Base-by-base conservation (phyloP, 64 coral and sea anemone genomes). In the Pocillopora damicornis region DNA sequence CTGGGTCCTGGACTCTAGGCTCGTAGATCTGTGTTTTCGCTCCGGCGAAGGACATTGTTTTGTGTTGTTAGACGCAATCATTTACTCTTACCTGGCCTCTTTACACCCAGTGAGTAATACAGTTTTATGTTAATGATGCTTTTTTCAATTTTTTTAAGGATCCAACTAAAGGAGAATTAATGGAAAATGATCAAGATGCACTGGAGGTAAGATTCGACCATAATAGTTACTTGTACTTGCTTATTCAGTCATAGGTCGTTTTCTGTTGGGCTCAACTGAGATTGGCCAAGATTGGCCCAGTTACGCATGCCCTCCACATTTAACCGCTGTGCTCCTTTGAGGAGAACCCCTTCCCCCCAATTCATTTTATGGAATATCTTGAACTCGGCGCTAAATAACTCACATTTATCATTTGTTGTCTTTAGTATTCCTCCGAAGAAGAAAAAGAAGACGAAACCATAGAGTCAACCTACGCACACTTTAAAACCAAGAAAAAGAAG, bases 401-500 rank as follows among this genome's bases (percentile, higher is more conserved):
- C n/a, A 71, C 20, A 11, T 23, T 69, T n/a, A 20, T 89, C 4
- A 9, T 69, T 16, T 15, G 13, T 86, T 78, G 25, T 25, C 59
- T 38, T 87, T 73, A 98, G 96, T 98, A 98, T 75, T 98, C 96
- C 15, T 98, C 96, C 38, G 96, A 98, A 64, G 96, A 94, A 20
- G 92, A 94, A 56, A 86, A 86, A 38, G 96, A 98, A 83, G 95
- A 98, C 51, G 96, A 94, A 10, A 82, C 86, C 18, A 79, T 94
- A 57, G 96, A 98, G 87, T 82, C 92, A 63, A 98, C 92, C 16
- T 94, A 98, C 69, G 88, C 93, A 73, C 90, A 93, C 15, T 98
- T 89, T 69, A 94, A 94, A 80, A 98, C 96, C 37, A 98, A 98
- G 76, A 94, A 94, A 87, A 98, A 98, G 66, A 98, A 98, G 92